These are phyloP conservation scores for Ectobius pallidus DNA, from an alignment of 2,888 invertebrate species.

Conservation along the genomic window DNA sequence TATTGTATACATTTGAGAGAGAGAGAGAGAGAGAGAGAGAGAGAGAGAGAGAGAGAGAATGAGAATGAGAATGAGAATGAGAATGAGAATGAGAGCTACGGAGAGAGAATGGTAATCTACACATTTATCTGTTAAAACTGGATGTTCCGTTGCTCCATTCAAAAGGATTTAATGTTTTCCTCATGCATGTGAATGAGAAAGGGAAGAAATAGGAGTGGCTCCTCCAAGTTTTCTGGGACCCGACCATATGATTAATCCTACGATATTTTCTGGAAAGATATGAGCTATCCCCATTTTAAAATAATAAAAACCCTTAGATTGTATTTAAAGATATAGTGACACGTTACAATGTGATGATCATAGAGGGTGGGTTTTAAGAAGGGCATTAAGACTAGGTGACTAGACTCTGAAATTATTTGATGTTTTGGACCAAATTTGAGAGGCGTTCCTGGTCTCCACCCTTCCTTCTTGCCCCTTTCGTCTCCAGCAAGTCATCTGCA, in stretches of 20 bases:
- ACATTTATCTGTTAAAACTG: no score
- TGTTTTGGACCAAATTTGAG: conserved; percentile 37
- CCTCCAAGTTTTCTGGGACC: not conserved
- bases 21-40: no score
- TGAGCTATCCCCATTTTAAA: not conserved
- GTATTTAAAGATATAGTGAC: conserved; percentile 23
- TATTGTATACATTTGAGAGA: no score
- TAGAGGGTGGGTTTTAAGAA: conserved; percentile 16
- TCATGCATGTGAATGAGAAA: conserved; percentile 7
- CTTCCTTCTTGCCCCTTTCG: conserved; percentile 37
- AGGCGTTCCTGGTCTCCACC: conserved; percentile 37
- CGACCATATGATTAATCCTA: conserved; percentile 22
- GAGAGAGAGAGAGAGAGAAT: no score
- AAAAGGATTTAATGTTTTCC: not conserved
- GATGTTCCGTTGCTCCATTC: no score
- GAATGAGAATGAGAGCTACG: no score
- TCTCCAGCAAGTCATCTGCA: not conserved
- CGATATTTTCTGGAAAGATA: conserved; percentile 7
- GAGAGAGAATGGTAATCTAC: no score
- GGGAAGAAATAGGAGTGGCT: conserved; percentile 20
- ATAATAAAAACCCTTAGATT: conserved; percentile 10
- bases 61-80: no score
- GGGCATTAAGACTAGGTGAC: not conserved
- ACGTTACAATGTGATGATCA: conserved; percentile 24
- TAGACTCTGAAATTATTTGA: conserved; percentile 28